Conservation (phyloP, 2,797 vertebrate genomes). For the Phrynocephalus vlangalii region DNA sequence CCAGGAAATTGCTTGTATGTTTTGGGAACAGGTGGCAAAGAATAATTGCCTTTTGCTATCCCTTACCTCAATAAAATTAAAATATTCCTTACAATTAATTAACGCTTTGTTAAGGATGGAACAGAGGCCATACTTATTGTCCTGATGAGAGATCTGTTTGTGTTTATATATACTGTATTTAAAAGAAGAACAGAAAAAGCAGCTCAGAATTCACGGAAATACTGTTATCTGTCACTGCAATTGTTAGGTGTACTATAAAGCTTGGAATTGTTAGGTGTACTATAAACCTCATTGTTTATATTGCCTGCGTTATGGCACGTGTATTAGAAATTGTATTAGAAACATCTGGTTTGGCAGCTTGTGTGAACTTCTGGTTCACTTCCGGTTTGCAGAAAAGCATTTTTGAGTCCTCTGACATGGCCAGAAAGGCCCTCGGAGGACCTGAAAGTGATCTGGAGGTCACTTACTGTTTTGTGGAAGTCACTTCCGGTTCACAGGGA, state of each 20-base stretch:
- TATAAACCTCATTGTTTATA: background rate
- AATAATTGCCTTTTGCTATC: slow-evolving; percentile 75
- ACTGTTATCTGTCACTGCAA: slow-evolving; percentile 24
- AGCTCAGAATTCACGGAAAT: slow-evolving; percentile 55
- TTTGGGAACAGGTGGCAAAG: slow-evolving; percentile 78
- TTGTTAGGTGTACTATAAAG: slow-evolving; percentile 5
- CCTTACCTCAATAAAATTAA: slow-evolving; percentile 67
- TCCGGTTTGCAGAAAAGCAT: too few species aligned
- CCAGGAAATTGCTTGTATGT: slow-evolving; percentile 69
- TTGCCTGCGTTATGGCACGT: background rate
- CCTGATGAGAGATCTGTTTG: slow-evolving; percentile 12
- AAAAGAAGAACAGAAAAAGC: slow-evolving; percentile 9
- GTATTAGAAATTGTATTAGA: background rate
- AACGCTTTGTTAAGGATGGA: slow-evolving; percentile 67
- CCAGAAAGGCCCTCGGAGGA: too few species aligned
- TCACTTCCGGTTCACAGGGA: too few species aligned
- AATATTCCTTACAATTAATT: slow-evolving; percentile 72
- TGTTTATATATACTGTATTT: slow-evolving; percentile 23
- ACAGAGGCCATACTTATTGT: slow-evolving; percentile 59
- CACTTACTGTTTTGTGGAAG: too few species aligned
- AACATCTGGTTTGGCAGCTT: background rate
- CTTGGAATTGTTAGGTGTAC: background rate
- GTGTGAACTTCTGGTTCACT: too few species aligned
- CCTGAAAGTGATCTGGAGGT: too few species aligned
- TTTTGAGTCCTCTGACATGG: too few species aligned